A percentile compares a stretch with the other conserved stretches of the same genome.
phyloP scores from a whole-genome alignment of 2,797 vertebrate genomes.

The Mormyrus proboscirostris region DNA sequence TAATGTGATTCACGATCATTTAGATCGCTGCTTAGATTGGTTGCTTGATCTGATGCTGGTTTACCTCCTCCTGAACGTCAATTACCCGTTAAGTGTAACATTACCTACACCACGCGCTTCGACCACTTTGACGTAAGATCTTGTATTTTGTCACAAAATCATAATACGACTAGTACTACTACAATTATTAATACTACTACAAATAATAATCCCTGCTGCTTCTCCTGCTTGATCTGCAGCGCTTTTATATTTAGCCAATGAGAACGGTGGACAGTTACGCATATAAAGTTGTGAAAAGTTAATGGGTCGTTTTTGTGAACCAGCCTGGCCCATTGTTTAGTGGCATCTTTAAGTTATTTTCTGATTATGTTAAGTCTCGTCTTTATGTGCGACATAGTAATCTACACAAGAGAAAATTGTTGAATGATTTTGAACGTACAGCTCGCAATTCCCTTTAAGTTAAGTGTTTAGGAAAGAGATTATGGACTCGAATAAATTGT shows the following conservation, averaged over 20 bases:
- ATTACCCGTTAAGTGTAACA: not conserved
- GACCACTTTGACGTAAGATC: not conserved
- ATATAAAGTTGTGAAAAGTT: not conserved
- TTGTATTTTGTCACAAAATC: not conserved
- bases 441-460: not conserved
- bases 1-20: not conserved
- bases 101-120: not conserved
- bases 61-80: not conserved
- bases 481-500: not conserved
- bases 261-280: not conserved
- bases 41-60: not conserved
- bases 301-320: not conserved
- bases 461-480: not conserved
- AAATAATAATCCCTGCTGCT: not conserved
- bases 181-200: not conserved
- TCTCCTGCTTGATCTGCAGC: not conserved
- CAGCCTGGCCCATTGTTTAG: not conserved
- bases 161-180: not conserved
- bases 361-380: not conserved
- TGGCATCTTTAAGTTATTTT: not conserved
- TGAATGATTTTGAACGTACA: not conserved
- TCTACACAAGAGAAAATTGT: not conserved
- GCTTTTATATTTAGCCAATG: not conserved
- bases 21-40: not conserved
- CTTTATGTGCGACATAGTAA: not conserved